phyloP scores from a whole-genome alignment of 2,888 invertebrate genomes.

The Myopa testacea region DNA sequence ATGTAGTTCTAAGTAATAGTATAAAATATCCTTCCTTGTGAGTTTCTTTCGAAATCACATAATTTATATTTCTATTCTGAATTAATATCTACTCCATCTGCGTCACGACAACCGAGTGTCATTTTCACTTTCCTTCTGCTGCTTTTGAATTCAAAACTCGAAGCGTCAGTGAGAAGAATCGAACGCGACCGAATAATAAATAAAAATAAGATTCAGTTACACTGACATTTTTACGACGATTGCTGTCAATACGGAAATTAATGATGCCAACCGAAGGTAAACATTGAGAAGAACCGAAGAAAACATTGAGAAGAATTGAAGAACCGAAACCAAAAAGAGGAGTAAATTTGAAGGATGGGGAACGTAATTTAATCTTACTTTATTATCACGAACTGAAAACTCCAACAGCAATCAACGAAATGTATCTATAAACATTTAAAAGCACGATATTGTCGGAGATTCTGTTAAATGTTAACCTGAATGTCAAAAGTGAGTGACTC shows the following conservation, averaged over 20 bases:
- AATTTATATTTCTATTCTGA: too few species aligned
- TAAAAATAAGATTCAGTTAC: slow-evolving; percentile 17
- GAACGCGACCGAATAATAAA: not conserved
- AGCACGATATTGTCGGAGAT: too few species aligned
- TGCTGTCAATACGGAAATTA: slow-evolving; percentile 30
- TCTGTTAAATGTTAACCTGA: too few species aligned
- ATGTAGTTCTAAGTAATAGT: too few species aligned
- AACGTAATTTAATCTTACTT: not conserved
- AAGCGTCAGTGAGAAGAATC: not conserved
- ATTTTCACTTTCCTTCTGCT: not conserved
- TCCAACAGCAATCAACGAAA: not conserved
- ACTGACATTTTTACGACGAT: slow-evolving; percentile 28
- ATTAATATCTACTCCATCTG: too few species aligned
- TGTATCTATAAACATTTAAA: too few species aligned
- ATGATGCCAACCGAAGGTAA: slow-evolving; percentile 11
- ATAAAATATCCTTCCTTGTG: too few species aligned
- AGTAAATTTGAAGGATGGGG: not conserved
- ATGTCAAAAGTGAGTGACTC: too few species aligned
- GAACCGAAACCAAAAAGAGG: too few species aligned
- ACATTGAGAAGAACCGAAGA: not conserved
- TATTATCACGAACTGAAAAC: not conserved
- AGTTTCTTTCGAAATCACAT: too few species aligned
- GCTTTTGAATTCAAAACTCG: slow-evolving; percentile 6
- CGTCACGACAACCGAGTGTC: too few species aligned
- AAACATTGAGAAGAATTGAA: not conserved